Base-by-base conservation (phyloP, 2,888 invertebrate genomes). In the Byasa hedistus region DNA sequence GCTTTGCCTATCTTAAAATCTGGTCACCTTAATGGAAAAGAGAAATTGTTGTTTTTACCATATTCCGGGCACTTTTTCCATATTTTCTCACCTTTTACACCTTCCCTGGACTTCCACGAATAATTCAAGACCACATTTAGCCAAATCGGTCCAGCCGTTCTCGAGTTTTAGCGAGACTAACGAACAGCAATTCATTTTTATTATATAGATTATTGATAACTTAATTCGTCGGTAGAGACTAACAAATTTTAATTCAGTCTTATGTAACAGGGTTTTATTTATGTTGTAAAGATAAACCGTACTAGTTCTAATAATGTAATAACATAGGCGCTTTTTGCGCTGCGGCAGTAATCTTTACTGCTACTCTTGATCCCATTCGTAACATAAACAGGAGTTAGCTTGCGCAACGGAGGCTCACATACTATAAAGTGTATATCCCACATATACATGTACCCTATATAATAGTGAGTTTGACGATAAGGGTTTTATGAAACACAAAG, bases 321-420 rank as follows among this genome's bases (percentile, higher is more conserved):
- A 19, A 7, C 21, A 48, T 48, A 57, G 51, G 57, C 48, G 21
- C 27, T 32, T 52, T 52, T 5, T 52, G 1, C 10, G 7, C 52
- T 21, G 21, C n/a, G n/a, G 12, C 52, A 32, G 36, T 51, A 51
- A 57, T 23, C 32, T 63, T 57, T 51, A 63, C 51, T 57, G 32
- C 22, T 57, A 21, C 27, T 22, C 51, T 63, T 48, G 51, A 57
- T 57, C 57, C 62, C 57, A 22, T 57, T 57, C 48, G 51, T 24
- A 64, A 19, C 54, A 58, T 65, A 65, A 59, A 65, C 21, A 24
- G 55, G 39, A 65, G 19, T 54, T 59, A 65, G 54, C 39, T 65
- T n/a, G 10, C 63, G 51, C 23, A 51, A 23, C n/a, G 21, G 36
- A 36, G 57, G 22, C 57, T 17, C 21, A 12, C 39, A 39, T 7